Percentiles rank a stretch among this genome's conserved stretches.
phyloP scores from a whole-genome alignment of 2,888 invertebrate species.

The Stratiomys singularior region DNA sequence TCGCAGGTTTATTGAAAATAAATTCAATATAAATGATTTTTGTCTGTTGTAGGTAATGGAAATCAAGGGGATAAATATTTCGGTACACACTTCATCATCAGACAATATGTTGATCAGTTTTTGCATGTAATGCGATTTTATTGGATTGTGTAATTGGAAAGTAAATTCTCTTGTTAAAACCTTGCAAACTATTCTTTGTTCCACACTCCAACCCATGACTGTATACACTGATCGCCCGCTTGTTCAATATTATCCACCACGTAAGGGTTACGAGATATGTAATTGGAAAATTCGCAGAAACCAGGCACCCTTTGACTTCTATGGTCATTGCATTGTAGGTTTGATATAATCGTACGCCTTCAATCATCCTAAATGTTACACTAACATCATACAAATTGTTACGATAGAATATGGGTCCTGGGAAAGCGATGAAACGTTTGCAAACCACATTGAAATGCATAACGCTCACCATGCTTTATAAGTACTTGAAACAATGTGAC shows the following conservation, averaged over 20 bases:
- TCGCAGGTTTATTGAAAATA: constrained; percentile 17
- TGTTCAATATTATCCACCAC: constrained; percentile 10
- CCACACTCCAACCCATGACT: constrained; percentile 1
- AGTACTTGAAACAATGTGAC: constrained; percentile 39
- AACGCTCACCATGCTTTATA: neutral
- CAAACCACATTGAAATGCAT: constrained; percentile 10
- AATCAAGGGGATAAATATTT: neutral
- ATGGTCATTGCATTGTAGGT: neutral
- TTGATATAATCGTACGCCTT: constrained; percentile 7
- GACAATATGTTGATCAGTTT: constrained; percentile 19
- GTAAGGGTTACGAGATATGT: constrained; percentile 4
- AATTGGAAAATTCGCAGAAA: neutral
- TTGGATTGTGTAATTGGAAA: constrained; percentile 38
- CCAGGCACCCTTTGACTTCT: constrained; percentile 8
- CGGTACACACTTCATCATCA: neutral
- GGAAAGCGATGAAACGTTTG: neutral
- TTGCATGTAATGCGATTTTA: constrained; percentile 40
- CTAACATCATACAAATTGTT: neutral
- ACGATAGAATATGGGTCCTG: neutral
- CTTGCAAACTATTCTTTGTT: neutral
- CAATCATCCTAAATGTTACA: neutral
- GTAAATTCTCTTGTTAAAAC: neutral
- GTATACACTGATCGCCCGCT: constrained; percentile 12
- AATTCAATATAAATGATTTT: constrained; percentile 41
- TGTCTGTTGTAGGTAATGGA: constrained; percentile 19